These are phyloP conservation scores for Volucella inanis DNA, from an alignment of 2,888 invertebrate species.

Conservation along the genomic window DNA sequence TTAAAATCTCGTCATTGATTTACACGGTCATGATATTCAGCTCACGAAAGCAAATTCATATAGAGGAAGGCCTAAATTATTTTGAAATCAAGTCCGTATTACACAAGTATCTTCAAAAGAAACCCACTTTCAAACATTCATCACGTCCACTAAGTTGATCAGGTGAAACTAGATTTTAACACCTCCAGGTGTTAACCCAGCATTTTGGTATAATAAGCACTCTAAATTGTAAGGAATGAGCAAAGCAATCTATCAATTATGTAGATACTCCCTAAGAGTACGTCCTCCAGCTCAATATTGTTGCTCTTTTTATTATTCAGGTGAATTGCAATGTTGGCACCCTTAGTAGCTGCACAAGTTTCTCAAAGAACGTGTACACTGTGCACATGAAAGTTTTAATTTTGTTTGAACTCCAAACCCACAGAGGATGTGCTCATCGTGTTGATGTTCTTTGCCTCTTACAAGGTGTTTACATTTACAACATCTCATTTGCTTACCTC, in stretches of 20 bases:
- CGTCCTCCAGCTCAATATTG: slow-evolving; percentile 32
- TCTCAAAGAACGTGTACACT: slow-evolving; percentile 59
- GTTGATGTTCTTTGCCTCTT: slow-evolving; percentile 25
- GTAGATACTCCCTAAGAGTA: slow-evolving; percentile 41
- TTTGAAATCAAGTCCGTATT: too few relatives aligned
- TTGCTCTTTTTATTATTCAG: slow-evolving; percentile 44
- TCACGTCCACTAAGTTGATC: too few relatives aligned
- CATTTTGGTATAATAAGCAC: too few relatives aligned
- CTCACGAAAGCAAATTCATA: too few relatives aligned
- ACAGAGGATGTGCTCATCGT: slow-evolving; percentile 4
- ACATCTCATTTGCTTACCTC: slow-evolving; percentile 23
- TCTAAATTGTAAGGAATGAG: slow-evolving; percentile 48
- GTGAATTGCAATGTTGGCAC: slow-evolving; percentile 52
- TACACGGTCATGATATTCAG: too few relatives aligned
- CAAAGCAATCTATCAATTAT: slow-evolving; percentile 72
- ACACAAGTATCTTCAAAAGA: too few relatives aligned
- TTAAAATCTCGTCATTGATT: too few relatives aligned
- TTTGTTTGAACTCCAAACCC: slow-evolving; percentile 56
- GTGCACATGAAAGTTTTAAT: slow-evolving; percentile 61
- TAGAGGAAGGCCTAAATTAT: too few relatives aligned
- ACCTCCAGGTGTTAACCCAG: too few relatives aligned
- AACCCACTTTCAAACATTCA: too few relatives aligned
- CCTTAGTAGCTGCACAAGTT: slow-evolving; percentile 43
- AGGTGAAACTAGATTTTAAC: too few relatives aligned
- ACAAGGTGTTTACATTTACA: slow-evolving; percentile 49